These are phyloP conservation scores for Enteromius argenteus DNA, from an alignment of 2,797 vertebrate genomes.

Conservation along the genomic window DNA sequence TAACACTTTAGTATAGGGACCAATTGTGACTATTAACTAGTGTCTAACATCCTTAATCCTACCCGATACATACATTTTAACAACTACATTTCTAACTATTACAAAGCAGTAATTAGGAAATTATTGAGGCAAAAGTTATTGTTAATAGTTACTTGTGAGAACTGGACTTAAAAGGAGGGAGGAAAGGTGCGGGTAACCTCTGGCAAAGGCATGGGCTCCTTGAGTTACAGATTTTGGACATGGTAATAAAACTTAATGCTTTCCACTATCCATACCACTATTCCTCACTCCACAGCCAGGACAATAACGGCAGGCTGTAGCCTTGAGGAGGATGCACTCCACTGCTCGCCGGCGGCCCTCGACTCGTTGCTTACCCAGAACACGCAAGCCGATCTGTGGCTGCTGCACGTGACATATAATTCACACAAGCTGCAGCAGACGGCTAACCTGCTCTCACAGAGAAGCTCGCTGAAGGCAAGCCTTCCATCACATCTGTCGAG, in stretches of 20 bases:
- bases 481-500: constrained; percentile 68
- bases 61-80: neutral
- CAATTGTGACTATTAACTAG: neutral
- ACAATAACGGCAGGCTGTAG: constrained; percentile 66
- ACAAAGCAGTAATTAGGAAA: neutral
- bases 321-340: constrained; percentile 65
- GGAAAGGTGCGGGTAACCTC: constrained; percentile 12
- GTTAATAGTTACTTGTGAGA: neutral
- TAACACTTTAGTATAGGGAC: neutral
- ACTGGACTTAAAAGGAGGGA: neutral
- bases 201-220: constrained; percentile 14
- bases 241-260: constrained; percentile 37
- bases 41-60: neutral
- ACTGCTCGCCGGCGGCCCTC: neutral
- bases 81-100: neutral
- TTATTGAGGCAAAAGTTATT: neutral
- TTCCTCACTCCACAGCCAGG: constrained; percentile 47
- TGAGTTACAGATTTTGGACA: constrained; percentile 36
- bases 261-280: constrained; percentile 44
- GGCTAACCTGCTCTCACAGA: constrained; percentile 70
- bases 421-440: constrained; percentile 70
- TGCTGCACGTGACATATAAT: constrained; percentile 72
- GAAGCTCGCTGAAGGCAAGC: constrained; percentile 69
- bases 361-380: neutral
- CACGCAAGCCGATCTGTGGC: constrained; percentile 61